Conservation (phyloP, 2,113 vertebrate genomes). For the Cynopterus brachyotis region DNA sequence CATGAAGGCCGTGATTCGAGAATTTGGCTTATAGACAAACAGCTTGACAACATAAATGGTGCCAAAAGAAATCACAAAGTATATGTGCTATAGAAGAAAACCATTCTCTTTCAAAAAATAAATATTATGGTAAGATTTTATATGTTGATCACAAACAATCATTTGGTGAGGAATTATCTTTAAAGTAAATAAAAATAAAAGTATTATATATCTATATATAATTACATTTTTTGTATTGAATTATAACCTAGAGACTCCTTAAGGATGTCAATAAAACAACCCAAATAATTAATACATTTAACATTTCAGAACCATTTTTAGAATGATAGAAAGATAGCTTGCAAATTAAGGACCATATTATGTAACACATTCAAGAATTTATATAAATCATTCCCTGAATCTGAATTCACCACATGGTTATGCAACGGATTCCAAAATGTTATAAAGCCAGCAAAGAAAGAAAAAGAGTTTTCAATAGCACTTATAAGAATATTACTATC, state of each 20-base stretch:
- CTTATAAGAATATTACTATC: not conserved
- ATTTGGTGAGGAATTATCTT: not conserved
- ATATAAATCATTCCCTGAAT: not conserved
- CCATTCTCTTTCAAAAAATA: not conserved
- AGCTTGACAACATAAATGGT: not conserved
- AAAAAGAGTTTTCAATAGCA: not conserved
- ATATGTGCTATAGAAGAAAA: not conserved
- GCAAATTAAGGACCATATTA: not conserved
- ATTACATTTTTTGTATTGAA: not conserved
- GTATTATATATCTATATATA: not conserved
- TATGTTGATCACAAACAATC: not conserved
- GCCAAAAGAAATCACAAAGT: slow-evolving; percentile 27
- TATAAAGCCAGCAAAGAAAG: not conserved
- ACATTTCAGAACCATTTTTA: slow-evolving; percentile 10
- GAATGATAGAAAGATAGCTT: not conserved
- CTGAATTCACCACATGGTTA: not conserved
- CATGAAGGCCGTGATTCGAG: slow-evolving; percentile 34
- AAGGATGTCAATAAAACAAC: not conserved
- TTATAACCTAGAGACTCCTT: not conserved
- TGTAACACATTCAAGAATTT: not conserved
- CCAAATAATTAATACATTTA: not conserved
- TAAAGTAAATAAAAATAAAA: not conserved
- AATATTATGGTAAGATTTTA: not conserved
- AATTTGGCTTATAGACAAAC: slow-evolving; percentile 34
- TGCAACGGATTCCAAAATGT: not conserved